Evolutionary conservation across 2,888 invertebrate genomes (phyloP).

Genomic region (Deilephila porcellus): DNA sequence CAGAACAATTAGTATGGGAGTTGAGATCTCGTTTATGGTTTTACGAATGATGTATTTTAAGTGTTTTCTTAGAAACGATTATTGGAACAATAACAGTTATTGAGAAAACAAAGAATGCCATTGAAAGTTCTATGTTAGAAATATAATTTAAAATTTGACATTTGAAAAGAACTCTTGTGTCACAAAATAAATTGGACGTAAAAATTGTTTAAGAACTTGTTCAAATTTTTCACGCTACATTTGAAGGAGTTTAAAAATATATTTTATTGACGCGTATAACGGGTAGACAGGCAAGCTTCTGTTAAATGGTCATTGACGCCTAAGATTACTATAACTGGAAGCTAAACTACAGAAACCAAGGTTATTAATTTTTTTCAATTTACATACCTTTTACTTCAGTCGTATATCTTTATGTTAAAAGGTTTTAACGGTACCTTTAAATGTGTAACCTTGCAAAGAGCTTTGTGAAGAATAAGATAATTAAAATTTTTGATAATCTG

Average conservation of each 20-base stretch:
- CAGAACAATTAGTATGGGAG: constrained; percentile 34
- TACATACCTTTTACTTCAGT: too few species aligned
- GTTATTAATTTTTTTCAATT: too few species aligned
- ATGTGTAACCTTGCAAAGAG: too few species aligned
- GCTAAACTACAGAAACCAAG: too few species aligned
- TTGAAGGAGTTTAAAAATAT: neutral
- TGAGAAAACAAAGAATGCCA: constrained; percentile 16
- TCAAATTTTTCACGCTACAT: neutral
- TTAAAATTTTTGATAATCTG: too few species aligned
- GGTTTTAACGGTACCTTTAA: too few species aligned
- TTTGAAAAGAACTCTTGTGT: constrained; percentile 1
- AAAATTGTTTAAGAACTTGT: neutral
- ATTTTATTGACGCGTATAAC: neutral
- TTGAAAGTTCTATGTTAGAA: neutral
- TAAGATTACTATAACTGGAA: too few species aligned
- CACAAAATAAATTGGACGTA: neutral
- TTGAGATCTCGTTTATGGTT: constrained; percentile 42
- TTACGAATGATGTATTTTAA: constrained; percentile 31
- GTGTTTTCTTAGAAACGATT: constrained; percentile 23
- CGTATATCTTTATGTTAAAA: too few species aligned
- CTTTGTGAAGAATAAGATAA: too few species aligned
- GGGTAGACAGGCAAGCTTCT: too few species aligned
- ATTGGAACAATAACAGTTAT: constrained; percentile 1
- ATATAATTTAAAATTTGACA: neutral
- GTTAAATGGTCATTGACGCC: too few species aligned